Conservation (phyloP, 2,113 vertebrate genomes). For the Platycercus adscitus region DNA sequence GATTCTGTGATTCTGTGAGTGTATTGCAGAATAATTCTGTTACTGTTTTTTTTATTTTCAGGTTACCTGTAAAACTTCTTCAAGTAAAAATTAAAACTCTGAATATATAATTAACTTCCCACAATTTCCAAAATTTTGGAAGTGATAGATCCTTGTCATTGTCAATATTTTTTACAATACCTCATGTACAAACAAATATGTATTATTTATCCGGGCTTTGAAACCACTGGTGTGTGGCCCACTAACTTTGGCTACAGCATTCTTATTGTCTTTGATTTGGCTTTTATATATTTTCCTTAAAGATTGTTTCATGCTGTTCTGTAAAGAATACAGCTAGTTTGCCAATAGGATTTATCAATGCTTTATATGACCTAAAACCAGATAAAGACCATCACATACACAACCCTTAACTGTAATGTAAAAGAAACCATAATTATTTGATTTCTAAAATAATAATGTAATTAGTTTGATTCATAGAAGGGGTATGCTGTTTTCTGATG, state of each 20-base stretch:
- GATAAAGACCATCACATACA: not conserved
- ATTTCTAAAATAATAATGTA: not conserved
- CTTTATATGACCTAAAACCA: not conserved
- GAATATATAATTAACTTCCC: not conserved
- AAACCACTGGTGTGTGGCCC: accelerated
- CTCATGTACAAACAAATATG: not conserved
- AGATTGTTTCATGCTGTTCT: not conserved
- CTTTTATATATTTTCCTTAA: not conserved
- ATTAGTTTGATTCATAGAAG: not conserved
- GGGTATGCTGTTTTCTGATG: not conserved
- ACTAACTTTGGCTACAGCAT: not conserved
- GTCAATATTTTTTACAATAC: not conserved
- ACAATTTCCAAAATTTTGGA: not conserved
- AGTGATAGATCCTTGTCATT: not conserved
- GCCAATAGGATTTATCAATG: not conserved
- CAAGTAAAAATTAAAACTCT: not conserved
- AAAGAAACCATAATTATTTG: not conserved
- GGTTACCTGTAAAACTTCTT: not conserved
- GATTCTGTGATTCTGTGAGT: too few relatives aligned
- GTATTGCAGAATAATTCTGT: not conserved
- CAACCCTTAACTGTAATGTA: not conserved
- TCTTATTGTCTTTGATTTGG: accelerated
- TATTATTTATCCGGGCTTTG: not conserved
- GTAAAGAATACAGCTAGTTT: not conserved
- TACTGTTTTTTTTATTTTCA: not conserved